Base-by-base conservation (phyloP, 2,888 invertebrate species). In the Sipha maydis region DNA sequence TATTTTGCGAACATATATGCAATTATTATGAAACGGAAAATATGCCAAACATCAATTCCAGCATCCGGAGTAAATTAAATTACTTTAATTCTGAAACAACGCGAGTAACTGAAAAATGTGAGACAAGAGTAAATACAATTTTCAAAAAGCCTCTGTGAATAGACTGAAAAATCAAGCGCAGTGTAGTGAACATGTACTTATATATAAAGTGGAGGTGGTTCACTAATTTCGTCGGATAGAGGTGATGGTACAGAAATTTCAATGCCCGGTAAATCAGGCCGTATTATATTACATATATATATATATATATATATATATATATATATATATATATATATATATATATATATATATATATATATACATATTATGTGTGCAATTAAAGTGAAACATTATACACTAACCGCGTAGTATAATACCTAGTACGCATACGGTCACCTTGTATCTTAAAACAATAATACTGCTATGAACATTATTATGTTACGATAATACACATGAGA, bases 91-190 rank as follows among this genome's bases (percentile, higher is more conserved):
- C 38, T n/a, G 56, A 38, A 75, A 75, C 83, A 48, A 76, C 41
- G 21, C 48, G 14, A 67, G 7, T 19, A 17, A 69, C 71, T 31
- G 67, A 11, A n/a, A 75, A 56, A 75, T 34, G 38, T 25, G 56
- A 2, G 19, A 54, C 56, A 2, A 38, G 28, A 38, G 38, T 28
- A 11, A 14, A 76, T 48, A 85, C 7, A 28, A 76, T 4, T 83
- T 83, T 41, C 14, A 31, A 76, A 85, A 85, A 85, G 41, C 67
- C 41, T 85, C 11, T 41, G 84, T 17, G 76, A 41, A 84, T 61
- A 61, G 84, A 38, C 2, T 77, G 48, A 69, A 80, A 84, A 84
- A 41, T 85, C 67, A 41, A 61, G 61, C 61, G 9, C 61, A 28
- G 11, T 28, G 75, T 31, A 67, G 31, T 48, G 41, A 3, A 48